Percentiles rank a stretch among this genome's conserved stretches.
Evolutionary conservation across 2,113 vertebrate genomes (phyloP).

Genomic region (Todiramphus saurophagus): DNA sequence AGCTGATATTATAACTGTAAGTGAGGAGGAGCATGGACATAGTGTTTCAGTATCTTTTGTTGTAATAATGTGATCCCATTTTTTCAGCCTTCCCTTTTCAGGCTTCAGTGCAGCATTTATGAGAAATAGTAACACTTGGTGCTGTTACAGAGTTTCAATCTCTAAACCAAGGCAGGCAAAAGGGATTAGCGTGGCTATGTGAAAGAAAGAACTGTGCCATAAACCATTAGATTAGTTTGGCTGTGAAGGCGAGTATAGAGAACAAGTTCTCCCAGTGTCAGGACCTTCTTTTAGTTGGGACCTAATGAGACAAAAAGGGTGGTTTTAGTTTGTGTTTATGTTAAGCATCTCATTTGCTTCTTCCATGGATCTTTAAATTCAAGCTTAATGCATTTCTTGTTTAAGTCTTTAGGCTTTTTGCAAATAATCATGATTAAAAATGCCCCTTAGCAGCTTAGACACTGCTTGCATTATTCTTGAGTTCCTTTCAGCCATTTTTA

Average conservation of each 20-base stretch:
- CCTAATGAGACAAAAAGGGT: background rate
- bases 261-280: background rate
- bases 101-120: background rate
- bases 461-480: background rate
- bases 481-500: background rate
- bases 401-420: background rate
- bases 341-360: background rate
- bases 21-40: background rate
- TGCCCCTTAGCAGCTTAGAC: background rate
- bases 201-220: background rate
- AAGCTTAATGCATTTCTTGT: background rate
- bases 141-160: background rate
- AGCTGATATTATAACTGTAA: background rate
- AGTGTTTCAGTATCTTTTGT: background rate
- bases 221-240: background rate
- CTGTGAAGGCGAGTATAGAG: background rate
- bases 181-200: background rate
- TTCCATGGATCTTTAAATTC: background rate
- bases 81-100: background rate
- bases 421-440: background rate
- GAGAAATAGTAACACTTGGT: background rate
- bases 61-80: background rate
- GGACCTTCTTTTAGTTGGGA: background rate
- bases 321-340: background rate
- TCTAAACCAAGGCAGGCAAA: background rate